A percentile compares a stretch with the other conserved stretches of the same genome.
Evolutionary conservation across 2,797 vertebrate species (phyloP).

Genomic region (Danio tinwini): DNA sequence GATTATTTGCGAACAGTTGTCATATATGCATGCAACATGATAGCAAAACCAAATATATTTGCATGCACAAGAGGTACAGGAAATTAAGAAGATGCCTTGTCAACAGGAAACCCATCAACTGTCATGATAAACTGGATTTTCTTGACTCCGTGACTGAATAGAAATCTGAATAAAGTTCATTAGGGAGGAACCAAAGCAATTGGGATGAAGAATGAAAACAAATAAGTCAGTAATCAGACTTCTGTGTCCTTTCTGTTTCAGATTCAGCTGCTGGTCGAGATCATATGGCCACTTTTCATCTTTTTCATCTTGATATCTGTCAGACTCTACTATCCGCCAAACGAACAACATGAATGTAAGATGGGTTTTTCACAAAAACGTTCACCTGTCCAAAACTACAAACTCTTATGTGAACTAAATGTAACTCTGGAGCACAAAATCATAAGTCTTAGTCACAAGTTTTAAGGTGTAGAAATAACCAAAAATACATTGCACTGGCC

Average conservation of each 20-base stretch:
- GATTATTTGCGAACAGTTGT: background rate
- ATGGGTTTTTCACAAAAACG: background rate
- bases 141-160: background rate
- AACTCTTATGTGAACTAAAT: background rate
- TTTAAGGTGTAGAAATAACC: too few species aligned
- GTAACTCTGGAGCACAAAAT: background rate
- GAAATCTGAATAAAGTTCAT: background rate
- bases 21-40: background rate
- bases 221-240: background rate
- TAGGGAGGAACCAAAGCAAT: background rate
- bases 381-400: background rate
- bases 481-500: too few species aligned
- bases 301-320: slow-evolving; percentile 98
- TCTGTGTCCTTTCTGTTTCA: slow-evolving; percentile 60
- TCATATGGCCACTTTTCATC: slow-evolving; percentile 97
- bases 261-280: slow-evolving; percentile 94
- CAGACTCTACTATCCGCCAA: slow-evolving; percentile 91
- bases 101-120: background rate
- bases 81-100: background rate
- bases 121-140: slow-evolving; percentile 26
- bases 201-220: background rate
- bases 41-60: background rate
- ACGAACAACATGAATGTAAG: slow-evolving; percentile 96
- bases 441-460: too few species aligned
- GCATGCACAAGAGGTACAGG: background rate